Evolutionary conservation across 2,113 vertebrate species (phyloP).

Genomic region (Pardalotus punctatus): DNA sequence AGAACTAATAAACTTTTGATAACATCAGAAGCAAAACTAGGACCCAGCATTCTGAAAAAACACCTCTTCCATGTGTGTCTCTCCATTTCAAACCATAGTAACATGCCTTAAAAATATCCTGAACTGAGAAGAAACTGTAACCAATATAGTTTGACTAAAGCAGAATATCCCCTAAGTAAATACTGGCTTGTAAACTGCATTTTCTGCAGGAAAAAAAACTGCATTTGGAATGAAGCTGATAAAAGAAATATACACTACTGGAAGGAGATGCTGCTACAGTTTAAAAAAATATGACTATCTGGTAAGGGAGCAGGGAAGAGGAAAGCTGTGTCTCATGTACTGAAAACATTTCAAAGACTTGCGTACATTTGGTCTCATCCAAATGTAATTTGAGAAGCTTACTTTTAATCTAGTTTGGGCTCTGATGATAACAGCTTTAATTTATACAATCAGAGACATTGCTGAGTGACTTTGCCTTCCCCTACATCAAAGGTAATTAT

Average conservation of each 20-base stretch:
- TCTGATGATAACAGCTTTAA: conserved; percentile 66
- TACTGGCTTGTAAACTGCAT: background rate
- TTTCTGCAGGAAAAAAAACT: background rate
- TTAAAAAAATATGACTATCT: background rate
- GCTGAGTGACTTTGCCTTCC: conserved; percentile 62
- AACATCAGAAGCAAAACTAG: background rate
- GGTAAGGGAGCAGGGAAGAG: background rate
- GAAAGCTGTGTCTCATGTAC: background rate
- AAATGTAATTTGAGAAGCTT: conserved; percentile 40
- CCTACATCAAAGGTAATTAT: conserved; percentile 75
- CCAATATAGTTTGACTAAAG: background rate
- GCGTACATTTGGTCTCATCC: background rate
- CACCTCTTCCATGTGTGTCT: fast-evolving
- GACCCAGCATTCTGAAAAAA: background rate
- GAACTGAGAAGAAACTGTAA: background rate
- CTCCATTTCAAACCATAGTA: background rate
- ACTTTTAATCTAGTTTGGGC: conserved; percentile 59
- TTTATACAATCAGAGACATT: conserved; percentile 65
- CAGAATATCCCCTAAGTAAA: background rate
- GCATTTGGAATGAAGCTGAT: background rate
- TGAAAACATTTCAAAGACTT: background rate
- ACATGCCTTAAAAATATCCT: background rate
- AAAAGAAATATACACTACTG: background rate
- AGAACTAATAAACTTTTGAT: background rate
- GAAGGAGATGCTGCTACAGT: background rate